phyloP scores from a whole-genome alignment of 2,888 invertebrate genomes.

The Hirudinaria manillensis region DNA sequence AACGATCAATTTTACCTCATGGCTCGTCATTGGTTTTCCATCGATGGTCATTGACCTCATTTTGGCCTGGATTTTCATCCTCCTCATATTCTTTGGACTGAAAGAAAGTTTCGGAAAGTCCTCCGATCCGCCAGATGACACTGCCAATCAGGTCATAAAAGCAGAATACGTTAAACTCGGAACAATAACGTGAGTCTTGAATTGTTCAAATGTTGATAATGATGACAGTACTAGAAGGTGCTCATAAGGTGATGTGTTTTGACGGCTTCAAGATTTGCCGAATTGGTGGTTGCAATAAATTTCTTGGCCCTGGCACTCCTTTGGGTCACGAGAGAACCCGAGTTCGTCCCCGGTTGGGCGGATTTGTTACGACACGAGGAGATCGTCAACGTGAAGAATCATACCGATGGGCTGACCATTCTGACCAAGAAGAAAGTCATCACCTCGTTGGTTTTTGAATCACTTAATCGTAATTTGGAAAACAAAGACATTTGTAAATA shows the following conservation, averaged over 20 bases:
- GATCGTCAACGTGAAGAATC: neutral
- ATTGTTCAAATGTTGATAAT: neutral
- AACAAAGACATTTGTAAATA: too few relatives aligned
- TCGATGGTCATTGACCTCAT: constrained; percentile 34
- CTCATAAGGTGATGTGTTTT: constrained; percentile 40
- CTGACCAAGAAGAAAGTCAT: neutral
- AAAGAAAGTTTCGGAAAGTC: constrained; percentile 31
- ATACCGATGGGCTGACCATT: neutral
- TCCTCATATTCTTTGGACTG: constrained; percentile 34
- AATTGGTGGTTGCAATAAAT: constrained; percentile 42
- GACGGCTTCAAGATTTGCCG: constrained; percentile 28
- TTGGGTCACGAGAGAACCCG: constrained; percentile 46
- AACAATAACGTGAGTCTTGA: constrained; percentile 41
- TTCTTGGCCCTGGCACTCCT: constrained; percentile 44
- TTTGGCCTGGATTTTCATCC: constrained; percentile 31
- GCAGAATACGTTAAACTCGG: constrained; percentile 46
- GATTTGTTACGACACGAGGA: constrained; percentile 13
- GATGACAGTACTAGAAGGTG: neutral
- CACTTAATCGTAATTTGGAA: too few relatives aligned
- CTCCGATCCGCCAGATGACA: constrained; percentile 27
- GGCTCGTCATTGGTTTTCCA: constrained; percentile 36
- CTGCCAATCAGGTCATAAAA: constrained; percentile 42
- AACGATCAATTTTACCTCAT: constrained; percentile 35
- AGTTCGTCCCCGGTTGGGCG: constrained; percentile 40
- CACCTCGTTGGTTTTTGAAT: neutral